Base-by-base conservation (phyloP, 2,888 invertebrate genomes). In the Drosophila picticornis region DNA sequence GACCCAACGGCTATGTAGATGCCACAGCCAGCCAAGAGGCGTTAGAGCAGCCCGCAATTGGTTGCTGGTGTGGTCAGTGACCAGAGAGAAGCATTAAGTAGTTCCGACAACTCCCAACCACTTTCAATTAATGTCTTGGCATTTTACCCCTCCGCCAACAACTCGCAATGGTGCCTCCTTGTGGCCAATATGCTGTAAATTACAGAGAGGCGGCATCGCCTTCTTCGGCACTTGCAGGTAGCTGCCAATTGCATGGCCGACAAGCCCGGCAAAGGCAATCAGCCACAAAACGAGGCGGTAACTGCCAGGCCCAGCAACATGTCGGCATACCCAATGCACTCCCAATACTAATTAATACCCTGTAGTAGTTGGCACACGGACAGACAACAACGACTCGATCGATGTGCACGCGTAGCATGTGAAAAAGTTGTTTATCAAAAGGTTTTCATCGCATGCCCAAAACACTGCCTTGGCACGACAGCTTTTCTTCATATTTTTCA, bases 61-160 rank as follows among this genome's bases (percentile, higher is more conserved):
- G 46, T 52, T 59, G 40, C 36, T 52, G 53, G 56, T 53, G 48
- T 74, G 62, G 58, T 50, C 64, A 72, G 31, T 59, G 72, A 51
- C 58, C 64, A 78, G 46, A 19, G 11, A 27, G 13, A 16, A 31
- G 63, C 77, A 67, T 77, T 79, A 79, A 79, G 80, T 59, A 78
- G 80, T 80, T 67, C 75, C 78, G 78, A 78, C 78, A 72, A 80
- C 78, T 72, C 76, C 76, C 72, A 72, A 69, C 63, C 79, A 69
- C 80, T 80, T 80, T 79, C 79, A 79, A 79, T 80, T 79, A 79
- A 80, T 69, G 72, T 52, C 51, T 31, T 32, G 19, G 36, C 31
- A 52, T 51, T 38, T 31, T 36, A 16, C 19, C 40, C 51, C 36
- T 32, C 16, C 43, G 9, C 22, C 22, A 25, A 19, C 22, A 32